These are phyloP conservation scores for Psephotus haematonotus DNA, from an alignment of 2,113 vertebrate genomes.

Conservation along the genomic window DNA sequence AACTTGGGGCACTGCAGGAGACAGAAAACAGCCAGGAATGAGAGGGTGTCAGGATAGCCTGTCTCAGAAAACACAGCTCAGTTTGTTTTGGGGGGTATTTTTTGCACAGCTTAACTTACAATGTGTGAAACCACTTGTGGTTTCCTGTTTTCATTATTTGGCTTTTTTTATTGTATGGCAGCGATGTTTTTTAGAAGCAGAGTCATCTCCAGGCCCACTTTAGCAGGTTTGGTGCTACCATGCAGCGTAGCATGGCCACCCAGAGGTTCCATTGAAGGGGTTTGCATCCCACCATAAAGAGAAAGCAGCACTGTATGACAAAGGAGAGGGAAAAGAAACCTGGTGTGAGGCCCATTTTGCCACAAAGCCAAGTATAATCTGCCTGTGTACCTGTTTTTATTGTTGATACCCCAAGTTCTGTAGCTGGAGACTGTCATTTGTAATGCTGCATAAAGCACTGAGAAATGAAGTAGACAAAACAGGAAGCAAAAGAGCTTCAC, in stretches of 20 bases:
- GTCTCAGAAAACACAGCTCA: neutral
- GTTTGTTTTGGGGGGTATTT: neutral
- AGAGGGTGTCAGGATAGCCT: neutral
- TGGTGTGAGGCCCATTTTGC: accelerated
- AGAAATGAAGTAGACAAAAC: neutral
- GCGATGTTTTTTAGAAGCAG: neutral
- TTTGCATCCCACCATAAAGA: neutral
- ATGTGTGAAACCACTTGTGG: neutral
- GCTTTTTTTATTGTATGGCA: neutral
- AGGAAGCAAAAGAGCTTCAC: neutral
- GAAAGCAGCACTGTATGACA: neutral
- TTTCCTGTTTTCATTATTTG: conserved; percentile 42
- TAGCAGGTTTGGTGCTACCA: accelerated
- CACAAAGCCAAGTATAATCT: neutral
- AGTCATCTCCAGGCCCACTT: neutral
- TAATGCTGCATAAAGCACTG: neutral
- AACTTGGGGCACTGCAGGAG: neutral
- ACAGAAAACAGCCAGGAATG: neutral
- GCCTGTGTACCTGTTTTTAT: accelerated
- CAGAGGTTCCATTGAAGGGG: accelerated
- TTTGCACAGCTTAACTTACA: neutral
- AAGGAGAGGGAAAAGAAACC: neutral
- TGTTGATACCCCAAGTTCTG: neutral
- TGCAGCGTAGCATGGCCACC: accelerated
- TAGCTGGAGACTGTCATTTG: accelerated